Base-by-base conservation (phyloP, 2,797 vertebrate species). In the Geotrypetes seraphini region DNA sequence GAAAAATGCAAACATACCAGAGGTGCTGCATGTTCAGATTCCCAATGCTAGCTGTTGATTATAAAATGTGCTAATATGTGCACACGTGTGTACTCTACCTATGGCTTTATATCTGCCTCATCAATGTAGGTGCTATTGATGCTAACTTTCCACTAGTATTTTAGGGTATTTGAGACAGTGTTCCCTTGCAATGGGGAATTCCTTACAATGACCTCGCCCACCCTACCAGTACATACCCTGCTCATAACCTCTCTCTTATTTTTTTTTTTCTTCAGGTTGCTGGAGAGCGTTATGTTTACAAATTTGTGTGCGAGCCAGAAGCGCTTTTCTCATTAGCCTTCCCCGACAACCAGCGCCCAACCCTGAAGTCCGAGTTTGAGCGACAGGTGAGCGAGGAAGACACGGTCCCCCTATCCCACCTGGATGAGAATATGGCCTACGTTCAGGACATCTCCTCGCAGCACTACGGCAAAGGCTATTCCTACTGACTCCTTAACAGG, bases 231-330 rank as follows among this genome's bases (percentile, higher is more conserved):
- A n/a, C n/a, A n/a, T n/a, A n/a, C n/a, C n/a, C n/a, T n/a, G n/a
- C n/a, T n/a, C n/a, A n/a, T 10, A 23, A 16, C 36, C 8, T 23
- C 37, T 16, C 8, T 14, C 19, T 10, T 7, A 7, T 1, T 44
- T 3, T 7, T 3, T 19, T 18, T 33, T 36, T 10, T 53, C 8
- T 22, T n/a, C 62, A 97, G 94, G 95, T 99, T 72, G 94, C 95
- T 0, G 95, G 95, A 0, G 95, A 99, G 57, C 94, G 95, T 56
- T 97, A 99, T 0, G 93, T 97, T 68, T 97, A 97, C 85, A 96
- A 94, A 76, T 99, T 97, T 1, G 93, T 97, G 40, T 99, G 95
- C 1, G 93, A 97, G 71, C 95, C 95, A 0, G 88, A 96, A 51
- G 94, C 91, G 2, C 68, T 99, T 47, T 92, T 99, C 74, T 94